A percentile compares a stretch with the other conserved stretches of the same genome.
Conservation (phyloP, 2,888 invertebrate genomes). For the Netelia fuscicornis region DNA sequence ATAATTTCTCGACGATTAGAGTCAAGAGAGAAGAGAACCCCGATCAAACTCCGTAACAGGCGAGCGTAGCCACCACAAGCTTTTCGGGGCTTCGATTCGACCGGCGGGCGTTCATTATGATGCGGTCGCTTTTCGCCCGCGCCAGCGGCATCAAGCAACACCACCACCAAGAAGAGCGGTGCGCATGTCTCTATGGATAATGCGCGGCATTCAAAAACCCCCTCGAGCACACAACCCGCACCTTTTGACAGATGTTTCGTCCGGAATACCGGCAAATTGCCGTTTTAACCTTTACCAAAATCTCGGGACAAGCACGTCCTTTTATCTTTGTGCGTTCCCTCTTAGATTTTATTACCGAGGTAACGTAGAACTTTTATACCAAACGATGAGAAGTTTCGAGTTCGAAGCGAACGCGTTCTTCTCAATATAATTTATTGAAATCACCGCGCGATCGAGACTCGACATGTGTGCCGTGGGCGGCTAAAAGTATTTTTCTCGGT, state of each 20-base stretch:
- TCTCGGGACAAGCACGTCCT: slow-evolving; percentile 48
- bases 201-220: slow-evolving; percentile 53
- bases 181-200: slow-evolving; percentile 61
- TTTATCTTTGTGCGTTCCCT: slow-evolving; percentile 42
- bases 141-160: too few relatives aligned
- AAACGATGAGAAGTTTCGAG: slow-evolving; percentile 48
- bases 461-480: slow-evolving; percentile 49
- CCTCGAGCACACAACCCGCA: slow-evolving; percentile 66
- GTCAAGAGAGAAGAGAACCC: slow-evolving; percentile 69
- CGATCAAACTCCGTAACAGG: slow-evolving; percentile 74
- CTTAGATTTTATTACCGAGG: slow-evolving; percentile 14
- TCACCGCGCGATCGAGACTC: slow-evolving; percentile 70
- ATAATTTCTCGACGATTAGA: slow-evolving; percentile 83
- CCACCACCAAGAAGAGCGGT: neutral
- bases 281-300: slow-evolving; percentile 75
- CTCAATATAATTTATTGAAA: slow-evolving; percentile 80
- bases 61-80: slow-evolving; percentile 56
- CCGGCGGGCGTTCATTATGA: slow-evolving; percentile 71
- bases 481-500: slow-evolving; percentile 67
- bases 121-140: slow-evolving; percentile 48
- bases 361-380: slow-evolving; percentile 3
- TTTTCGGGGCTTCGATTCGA: slow-evolving; percentile 61
- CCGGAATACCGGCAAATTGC: slow-evolving; percentile 78
- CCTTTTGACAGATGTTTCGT: slow-evolving; percentile 81
- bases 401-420: slow-evolving; percentile 68